Conservation (phyloP, 2,113 vertebrate species). For the Pedetes capensis region DNA sequence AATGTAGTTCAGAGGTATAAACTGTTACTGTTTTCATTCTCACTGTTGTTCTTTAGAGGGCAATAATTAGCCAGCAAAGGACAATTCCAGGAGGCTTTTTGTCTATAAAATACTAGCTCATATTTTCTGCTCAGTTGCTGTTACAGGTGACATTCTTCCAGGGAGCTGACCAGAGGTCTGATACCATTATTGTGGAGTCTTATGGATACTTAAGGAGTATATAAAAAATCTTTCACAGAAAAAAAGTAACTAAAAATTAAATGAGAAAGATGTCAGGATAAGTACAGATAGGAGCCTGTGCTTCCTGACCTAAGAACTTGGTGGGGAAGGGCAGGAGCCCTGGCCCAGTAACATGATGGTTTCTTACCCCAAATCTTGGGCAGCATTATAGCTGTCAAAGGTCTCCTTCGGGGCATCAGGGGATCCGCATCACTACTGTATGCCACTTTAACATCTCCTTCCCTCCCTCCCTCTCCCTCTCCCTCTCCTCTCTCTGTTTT, state of each 20-base stretch:
- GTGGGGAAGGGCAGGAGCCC: not conserved
- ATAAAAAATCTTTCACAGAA: not conserved
- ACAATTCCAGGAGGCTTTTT: not conserved
- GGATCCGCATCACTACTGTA: not conserved
- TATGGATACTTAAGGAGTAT: not conserved
- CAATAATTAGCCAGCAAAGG: not conserved
- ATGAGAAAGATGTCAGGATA: not conserved
- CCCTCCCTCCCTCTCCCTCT: too few relatives aligned
- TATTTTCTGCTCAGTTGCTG: not conserved
- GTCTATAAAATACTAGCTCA: not conserved
- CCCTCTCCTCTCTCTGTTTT: too few relatives aligned
- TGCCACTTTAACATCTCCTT: not conserved
- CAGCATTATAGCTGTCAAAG: not conserved
- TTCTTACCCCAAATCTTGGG: not conserved
- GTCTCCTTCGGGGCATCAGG: not conserved
- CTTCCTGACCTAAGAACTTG: not conserved
- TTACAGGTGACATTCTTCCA: not conserved
- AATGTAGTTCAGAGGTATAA: not conserved
- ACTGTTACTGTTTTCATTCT: not conserved
- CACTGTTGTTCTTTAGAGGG: not conserved
- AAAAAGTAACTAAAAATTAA: not conserved
- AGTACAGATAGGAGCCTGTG: not conserved
- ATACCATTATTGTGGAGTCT: not conserved
- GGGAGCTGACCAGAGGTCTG: not conserved
- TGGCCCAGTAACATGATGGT: not conserved